Conservation (phyloP, 2,888 invertebrate species). For the Hyles lineata region DNA sequence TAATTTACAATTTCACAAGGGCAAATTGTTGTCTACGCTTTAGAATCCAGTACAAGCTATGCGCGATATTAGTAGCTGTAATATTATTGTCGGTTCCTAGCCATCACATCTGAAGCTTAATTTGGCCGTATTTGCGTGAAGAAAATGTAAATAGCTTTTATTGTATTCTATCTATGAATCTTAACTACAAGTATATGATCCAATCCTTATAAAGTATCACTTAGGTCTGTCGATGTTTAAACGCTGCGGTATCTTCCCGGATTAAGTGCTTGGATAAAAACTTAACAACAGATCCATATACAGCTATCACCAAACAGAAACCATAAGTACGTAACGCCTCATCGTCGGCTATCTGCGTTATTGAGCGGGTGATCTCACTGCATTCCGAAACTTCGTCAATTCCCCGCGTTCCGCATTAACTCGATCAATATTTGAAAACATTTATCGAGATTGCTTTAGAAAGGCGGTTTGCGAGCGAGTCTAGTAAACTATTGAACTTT, state of each 20-base stretch:
- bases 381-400: slow-evolving; percentile 21
- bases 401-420: slow-evolving; percentile 1
- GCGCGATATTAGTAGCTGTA: neutral
- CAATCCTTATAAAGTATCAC: too few relatives aligned
- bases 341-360: slow-evolving; percentile 5
- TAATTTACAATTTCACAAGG: neutral
- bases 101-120: too few relatives aligned
- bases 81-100: too few relatives aligned
- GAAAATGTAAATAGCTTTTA: too few relatives aligned
- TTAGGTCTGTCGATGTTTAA: too few relatives aligned
- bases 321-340: neutral
- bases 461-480: slow-evolving; percentile 11
- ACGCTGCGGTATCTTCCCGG: too few relatives aligned
- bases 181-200: too few relatives aligned
- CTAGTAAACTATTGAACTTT: slow-evolving; percentile 21
- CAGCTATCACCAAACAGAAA: neutral
- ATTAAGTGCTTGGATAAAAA: neutral
- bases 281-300: neutral
- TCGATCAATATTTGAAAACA: slow-evolving; percentile 19
- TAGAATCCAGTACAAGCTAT: neutral
- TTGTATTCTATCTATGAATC: too few relatives aligned
- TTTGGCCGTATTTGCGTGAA: too few relatives aligned
- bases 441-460: slow-evolving; percentile 21
- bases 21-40: neutral
- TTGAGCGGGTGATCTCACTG: slow-evolving; percentile 12